Base-by-base conservation (phyloP, 1,140 invertebrate species). In the Metaphire vulgaris region DNA sequence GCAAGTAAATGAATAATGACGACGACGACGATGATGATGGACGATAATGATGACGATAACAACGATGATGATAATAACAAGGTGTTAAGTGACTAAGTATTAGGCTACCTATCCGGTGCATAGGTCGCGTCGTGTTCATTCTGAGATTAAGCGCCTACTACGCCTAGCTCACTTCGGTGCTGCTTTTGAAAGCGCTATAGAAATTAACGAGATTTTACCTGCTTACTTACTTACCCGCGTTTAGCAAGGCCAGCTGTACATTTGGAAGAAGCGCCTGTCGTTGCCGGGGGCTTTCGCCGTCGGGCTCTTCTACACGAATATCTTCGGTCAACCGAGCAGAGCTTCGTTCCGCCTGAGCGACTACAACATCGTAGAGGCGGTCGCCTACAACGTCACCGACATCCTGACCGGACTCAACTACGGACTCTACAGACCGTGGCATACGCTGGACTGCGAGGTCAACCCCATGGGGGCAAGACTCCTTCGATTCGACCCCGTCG, bases 401-500 rank as follows among this genome's bases (percentile, higher is more conserved):
- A 29, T 74, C 32, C 41, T 78, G 1, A 70, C 67, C 2, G 77
- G 72, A 12, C n/a, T 69, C 0, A 21, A 69, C 30, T 32, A 34
- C 67, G 77, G 77, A 12, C 33, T 75, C 6, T 75, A 75, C 69
- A 78, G 75, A 34, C 74, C 77, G 28, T 78, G 77, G 77, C 34
- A 78, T 34, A 69, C 64, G 2, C 32, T 74, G 1, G 69, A 78
- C 77, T 74, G 73, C 34, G 77, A 78, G 41, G 77, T 78, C 26
- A 34, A 73, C 12, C 32, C 72, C 0, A 56, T 64, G 33, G 34
- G 72, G n/a, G 72, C 34, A 1, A 26, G 33, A 26, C 34, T 73
- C 31, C 41, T 73, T n/a, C 32, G 56, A 21, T 73, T 73, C 34
- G 30, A 34, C 6, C 33, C 72, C 26, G 28, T 73, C 26, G 21